Evolutionary conservation across 2,797 vertebrate species (phyloP), one percentile per base, ranked within the genome.

Genomic region (Rhynchotus rufescens): DNA sequence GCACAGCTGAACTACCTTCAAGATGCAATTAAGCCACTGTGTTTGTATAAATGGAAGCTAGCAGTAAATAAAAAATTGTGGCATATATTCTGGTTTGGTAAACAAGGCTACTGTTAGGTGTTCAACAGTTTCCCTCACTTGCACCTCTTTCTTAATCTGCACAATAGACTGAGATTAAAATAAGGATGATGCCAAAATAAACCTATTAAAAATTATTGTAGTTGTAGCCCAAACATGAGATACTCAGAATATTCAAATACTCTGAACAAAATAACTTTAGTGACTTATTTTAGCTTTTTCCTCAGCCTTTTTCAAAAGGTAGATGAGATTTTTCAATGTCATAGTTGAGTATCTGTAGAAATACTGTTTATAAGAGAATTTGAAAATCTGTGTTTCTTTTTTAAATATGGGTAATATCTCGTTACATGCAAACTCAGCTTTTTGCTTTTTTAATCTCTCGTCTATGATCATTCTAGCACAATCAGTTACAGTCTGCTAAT

Each of bases 401-500:
- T 75, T 17, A 25, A 80, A 47, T 66, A 12, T 2, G 66, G 23
- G 45, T 20, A 47, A 1, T 56, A 82, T 45, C 59, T 69, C 83
- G 22, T 62, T 9, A 8, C 32, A 47, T 1, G 4, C 38, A 49
- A 80, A 42, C 80, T 86, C 38, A 72, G 10, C 22, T 86, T 68
- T 54, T 54, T 1, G 1, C 62, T 88, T 62, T 54, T n/a, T n/a
- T n/a, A 56, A 21, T 76, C 20, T 75, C 80, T 76, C 38, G 25
- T 5, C 51, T 80, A 0, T 64, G 73, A 25, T 96, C 30, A 32
- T 97, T 98, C 78, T 96, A 99, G 99, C 97, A 94, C 28, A 98
- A 99, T 90, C 97, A 98, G 23, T 88, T 99, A 40, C 96, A 7
- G 26, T 98, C 98, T 61, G 97, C 98, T 92, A 99, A 98, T 82